A percentile compares a stretch with the other conserved stretches of the same genome.
These are phyloP conservation scores for Diprion similis DNA, from an alignment of 1,140 invertebrate genomes.

Conservation along the genomic window DNA sequence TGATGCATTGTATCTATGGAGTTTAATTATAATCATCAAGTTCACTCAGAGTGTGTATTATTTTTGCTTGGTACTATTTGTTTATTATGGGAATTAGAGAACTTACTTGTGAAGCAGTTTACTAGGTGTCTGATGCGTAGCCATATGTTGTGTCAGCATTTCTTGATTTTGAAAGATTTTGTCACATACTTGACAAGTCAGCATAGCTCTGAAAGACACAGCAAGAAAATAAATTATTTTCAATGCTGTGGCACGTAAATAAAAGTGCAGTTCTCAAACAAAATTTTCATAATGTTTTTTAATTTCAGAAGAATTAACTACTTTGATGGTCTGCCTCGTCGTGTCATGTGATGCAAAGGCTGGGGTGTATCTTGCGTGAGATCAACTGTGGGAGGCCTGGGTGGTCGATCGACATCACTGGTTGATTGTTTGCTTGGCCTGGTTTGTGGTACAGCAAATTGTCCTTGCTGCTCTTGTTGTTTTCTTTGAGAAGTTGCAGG, in stretches of 20 bases:
- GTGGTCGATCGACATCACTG: conserved; percentile 59
- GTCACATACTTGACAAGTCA: conserved; percentile 63
- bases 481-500: conserved; percentile 59
- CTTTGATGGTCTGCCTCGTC: conserved; percentile 55
- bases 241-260: not conserved
- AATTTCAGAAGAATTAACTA: conserved; percentile 25
- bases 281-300: conserved; percentile 13
- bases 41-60: too few relatives aligned
- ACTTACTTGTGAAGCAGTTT: conserved; percentile 62
- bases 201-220: conserved; percentile 39
- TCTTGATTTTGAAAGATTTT: conserved; percentile 62
- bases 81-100: conserved; percentile 28
- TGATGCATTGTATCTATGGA: too few relatives aligned
- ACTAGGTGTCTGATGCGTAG: conserved; percentile 54
- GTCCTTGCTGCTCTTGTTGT: conserved; percentile 50
- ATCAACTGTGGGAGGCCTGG: conserved; percentile 65
- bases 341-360: conserved; percentile 36
- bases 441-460: conserved; percentile 61
- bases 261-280: conserved; percentile 17
- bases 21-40: too few relatives aligned
- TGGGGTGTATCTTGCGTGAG: conserved; percentile 61
- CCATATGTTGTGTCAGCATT: conserved; percentile 60
- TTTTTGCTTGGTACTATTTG: too few relatives aligned
- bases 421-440: conserved; percentile 45
- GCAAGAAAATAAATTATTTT: conserved; percentile 20